phyloP scores from a whole-genome alignment of 2,888 invertebrate species.

The Phrixothrix hirtus region DNA sequence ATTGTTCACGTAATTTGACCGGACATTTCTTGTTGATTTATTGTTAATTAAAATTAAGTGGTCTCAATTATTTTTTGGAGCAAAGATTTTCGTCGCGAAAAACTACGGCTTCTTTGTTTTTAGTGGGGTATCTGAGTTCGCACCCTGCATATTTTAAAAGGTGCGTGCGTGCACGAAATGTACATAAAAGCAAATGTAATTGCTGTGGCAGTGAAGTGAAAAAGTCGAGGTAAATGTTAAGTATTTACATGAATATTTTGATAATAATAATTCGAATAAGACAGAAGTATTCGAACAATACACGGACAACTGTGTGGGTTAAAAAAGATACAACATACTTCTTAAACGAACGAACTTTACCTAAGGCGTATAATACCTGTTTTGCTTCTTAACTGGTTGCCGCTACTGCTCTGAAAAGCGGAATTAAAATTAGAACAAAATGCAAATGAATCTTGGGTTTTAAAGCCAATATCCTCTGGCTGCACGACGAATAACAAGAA shows the following conservation, averaged over 20 bases:
- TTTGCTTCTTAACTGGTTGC: slow-evolving; percentile 22
- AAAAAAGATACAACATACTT: no score
- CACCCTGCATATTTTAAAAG: slow-evolving; percentile 18
- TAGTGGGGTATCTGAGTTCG: no score
- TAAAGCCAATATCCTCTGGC: no score
- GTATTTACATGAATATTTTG: slow-evolving; percentile 11
- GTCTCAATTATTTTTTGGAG: slow-evolving; percentile 15
- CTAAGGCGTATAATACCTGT: slow-evolving; percentile 26
- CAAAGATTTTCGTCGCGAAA: not conserved
- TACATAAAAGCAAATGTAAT: slow-evolving; percentile 21
- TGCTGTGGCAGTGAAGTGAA: slow-evolving; percentile 10
- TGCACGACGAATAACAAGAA: no score
- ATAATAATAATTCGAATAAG: no score
- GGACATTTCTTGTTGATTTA: slow-evolving; percentile 11
- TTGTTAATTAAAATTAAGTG: slow-evolving; percentile 23
- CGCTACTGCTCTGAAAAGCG: slow-evolving; percentile 18
- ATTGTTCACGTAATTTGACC: slow-evolving; percentile 1
- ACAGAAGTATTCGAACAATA: no score
- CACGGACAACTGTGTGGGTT: no score
- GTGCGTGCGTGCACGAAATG: slow-evolving; percentile 18
- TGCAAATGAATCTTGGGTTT: slow-evolving; percentile 4
- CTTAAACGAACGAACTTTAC: slow-evolving; percentile 11
- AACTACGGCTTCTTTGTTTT: no score
- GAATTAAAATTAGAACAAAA: slow-evolving; percentile 22
- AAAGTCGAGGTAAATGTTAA: slow-evolving; percentile 9